Evolutionary conservation across 2,888 invertebrate species (phyloP).

Genomic region (Sclerodermus sp.): DNA sequence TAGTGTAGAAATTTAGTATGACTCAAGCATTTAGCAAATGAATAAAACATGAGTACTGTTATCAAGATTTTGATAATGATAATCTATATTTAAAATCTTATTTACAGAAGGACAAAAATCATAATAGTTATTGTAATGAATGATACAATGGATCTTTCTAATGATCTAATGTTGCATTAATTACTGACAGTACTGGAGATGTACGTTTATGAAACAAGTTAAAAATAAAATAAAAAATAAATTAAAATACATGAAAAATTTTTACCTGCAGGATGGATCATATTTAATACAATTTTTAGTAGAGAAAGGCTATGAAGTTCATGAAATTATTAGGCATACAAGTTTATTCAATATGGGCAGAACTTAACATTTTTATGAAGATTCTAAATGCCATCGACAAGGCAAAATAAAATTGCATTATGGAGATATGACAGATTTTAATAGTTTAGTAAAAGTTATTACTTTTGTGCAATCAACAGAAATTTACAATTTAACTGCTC

Average conservation of each 20-base stretch:
- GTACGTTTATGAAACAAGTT: constrained; percentile 67
- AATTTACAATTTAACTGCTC: constrained; percentile 97
- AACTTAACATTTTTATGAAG: constrained; percentile 93
- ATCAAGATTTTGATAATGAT: too few species aligned
- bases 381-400: constrained; percentile 85
- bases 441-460: constrained; percentile 88
- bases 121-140: too few species aligned
- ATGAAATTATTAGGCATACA: constrained; percentile 92
- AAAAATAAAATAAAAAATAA: background rate
- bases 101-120: too few species aligned
- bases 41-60: too few species aligned
- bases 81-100: too few species aligned
- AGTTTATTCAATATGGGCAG: constrained; percentile 96
- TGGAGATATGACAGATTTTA: constrained; percentile 98
- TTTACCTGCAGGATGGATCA: constrained; percentile 83
- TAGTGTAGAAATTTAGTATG: too few species aligned
- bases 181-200: constrained; percentile 98
- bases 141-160: too few species aligned
- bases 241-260: constrained; percentile 3
- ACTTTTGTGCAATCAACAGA: constrained; percentile 80
- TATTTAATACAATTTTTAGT: constrained; percentile 93
- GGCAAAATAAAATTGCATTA: constrained; percentile 93
- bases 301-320: constrained; percentile 90
- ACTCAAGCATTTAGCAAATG: too few species aligned
- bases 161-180: constrained; percentile 87